Percentiles rank a stretch among this genome's conserved stretches.
phyloP scores from a whole-genome alignment of 2,113 vertebrate genomes.

The Carassius gibelio region DNA sequence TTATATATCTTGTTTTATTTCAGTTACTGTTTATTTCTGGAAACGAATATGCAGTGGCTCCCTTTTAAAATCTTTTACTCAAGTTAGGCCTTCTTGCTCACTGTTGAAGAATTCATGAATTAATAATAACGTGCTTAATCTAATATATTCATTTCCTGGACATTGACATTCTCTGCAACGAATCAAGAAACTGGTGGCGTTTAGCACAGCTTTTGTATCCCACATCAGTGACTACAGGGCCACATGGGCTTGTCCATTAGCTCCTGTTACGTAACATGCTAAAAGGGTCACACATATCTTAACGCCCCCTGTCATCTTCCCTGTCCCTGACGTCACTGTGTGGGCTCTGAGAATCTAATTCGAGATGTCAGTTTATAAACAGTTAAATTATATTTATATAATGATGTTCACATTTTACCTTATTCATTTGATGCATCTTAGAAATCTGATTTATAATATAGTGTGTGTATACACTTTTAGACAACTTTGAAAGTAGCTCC shows the following conservation, averaged over 20 bases:
- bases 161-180: neutral
- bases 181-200: neutral
- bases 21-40: neutral
- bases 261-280: slow-evolving; percentile 8
- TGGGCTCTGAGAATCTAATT: neutral
- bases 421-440: neutral
- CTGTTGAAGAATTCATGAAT: neutral
- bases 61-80: neutral
- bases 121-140: neutral
- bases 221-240: neutral
- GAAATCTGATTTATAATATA: neutral
- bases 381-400: neutral
- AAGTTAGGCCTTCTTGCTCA: neutral
- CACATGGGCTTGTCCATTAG: neutral
- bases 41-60: neutral
- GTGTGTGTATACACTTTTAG: neutral
- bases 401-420: neutral
- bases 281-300: neutral
- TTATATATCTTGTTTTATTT: neutral
- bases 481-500: neutral
- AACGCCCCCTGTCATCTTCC: neutral
- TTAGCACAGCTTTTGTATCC: slow-evolving; percentile 5
- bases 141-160: neutral
- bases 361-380: neutral
- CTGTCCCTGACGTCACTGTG: neutral